Percentiles rank a stretch among this genome's conserved stretches.
These are phyloP conservation scores for Cygnus olor DNA, from an alignment of 2,797 vertebrate genomes.

Conservation along the genomic window DNA sequence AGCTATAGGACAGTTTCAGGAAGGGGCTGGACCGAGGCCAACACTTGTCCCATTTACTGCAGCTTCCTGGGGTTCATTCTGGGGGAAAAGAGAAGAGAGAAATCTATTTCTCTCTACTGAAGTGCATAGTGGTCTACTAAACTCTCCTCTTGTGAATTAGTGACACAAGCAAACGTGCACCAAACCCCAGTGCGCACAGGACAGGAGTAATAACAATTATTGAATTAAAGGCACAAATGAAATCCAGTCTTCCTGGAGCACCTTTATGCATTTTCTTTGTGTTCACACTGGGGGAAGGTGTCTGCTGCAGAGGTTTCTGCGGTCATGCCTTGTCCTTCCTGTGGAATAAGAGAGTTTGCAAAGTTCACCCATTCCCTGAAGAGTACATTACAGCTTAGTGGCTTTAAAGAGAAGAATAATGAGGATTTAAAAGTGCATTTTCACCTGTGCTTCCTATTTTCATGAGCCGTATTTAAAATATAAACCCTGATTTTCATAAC, in stretches of 20 bases:
- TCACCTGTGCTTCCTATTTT: slow-evolving; percentile 5
- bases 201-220: neutral
- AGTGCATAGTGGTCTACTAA: neutral
- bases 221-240: neutral
- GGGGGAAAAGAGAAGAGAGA: neutral
- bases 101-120: neutral
- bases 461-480: neutral
- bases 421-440: slow-evolving; percentile 37
- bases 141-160: neutral
- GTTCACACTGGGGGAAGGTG: neutral
- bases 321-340: neutral
- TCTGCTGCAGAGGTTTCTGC: neutral
- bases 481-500: slow-evolving; percentile 59
- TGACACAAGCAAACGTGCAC: neutral
- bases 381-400: neutral
- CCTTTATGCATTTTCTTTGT: neutral
- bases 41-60: neutral
- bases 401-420: neutral
- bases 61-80: neutral
- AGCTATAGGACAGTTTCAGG: neutral
- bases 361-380: slow-evolving; percentile 3
- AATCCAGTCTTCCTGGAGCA: neutral
- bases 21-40: neutral
- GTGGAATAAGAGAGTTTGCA: neutral
- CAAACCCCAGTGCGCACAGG: neutral